Conservation (phyloP, 2,797 vertebrate species). For the Lepidocolaptes lacrymiger region DNA sequence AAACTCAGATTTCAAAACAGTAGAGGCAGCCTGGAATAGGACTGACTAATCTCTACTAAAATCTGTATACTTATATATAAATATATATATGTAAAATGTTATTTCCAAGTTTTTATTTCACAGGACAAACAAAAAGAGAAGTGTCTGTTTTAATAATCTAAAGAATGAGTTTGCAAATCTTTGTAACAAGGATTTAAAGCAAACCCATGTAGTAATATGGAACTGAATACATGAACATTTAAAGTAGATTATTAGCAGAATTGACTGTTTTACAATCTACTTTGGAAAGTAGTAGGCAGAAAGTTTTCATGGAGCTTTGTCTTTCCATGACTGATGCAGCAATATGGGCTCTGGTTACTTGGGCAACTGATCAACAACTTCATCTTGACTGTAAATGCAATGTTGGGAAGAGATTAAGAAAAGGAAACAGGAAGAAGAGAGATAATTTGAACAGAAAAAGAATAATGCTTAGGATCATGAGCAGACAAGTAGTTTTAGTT, state of each 20-base stretch:
- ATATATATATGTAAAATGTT: background rate
- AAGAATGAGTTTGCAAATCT: background rate
- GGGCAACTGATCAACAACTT: background rate
- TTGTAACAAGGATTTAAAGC: background rate
- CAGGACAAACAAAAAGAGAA: background rate
- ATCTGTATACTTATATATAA: background rate
- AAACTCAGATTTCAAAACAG: background rate
- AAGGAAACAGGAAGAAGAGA: background rate
- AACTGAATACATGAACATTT: background rate
- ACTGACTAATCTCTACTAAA: background rate
- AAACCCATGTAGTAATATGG: background rate
- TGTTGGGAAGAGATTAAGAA: background rate
- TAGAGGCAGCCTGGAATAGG: background rate
- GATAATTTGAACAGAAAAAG: background rate
- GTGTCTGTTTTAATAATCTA: background rate
- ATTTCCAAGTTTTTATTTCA: background rate
- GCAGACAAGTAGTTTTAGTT: background rate
- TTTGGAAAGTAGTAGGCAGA: background rate
- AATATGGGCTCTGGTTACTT: background rate
- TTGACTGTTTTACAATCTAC: background rate
- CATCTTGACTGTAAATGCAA: background rate
- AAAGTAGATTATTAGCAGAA: background rate
- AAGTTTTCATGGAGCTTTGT: background rate
- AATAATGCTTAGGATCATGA: background rate
- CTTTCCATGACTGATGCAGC: background rate